Base-by-base conservation (phyloP, 2,888 invertebrate genomes). In the Cephus rjabovi region DNA sequence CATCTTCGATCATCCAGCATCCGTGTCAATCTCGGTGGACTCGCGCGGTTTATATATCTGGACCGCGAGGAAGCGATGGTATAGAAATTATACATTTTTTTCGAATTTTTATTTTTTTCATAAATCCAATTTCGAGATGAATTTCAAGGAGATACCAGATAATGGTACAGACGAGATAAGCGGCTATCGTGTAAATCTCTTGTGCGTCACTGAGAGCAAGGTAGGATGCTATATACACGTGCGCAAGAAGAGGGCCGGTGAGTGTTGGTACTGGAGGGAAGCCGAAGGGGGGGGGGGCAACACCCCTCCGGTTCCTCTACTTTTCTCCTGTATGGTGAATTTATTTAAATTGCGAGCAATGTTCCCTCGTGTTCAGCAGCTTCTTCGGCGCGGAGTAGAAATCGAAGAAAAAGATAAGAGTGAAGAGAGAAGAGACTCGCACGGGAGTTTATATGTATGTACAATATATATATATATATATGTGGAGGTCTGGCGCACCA, bases 321-420 rank as follows among this genome's bases (percentile, higher is more conserved):
- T 68, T 56, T 71, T 76, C 77, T 75, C 35, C 78, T 74, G 77
- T 71, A 77, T 75, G 81, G 82, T 90, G 91, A 90, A 90, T 90
- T 90, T 91, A 91, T 91, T 91, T 89, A 90, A 91, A 90, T 91
- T 90, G 89, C 90, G 87, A 90, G 88, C 90, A 88, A 90, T 91
- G 90, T 91, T 90, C 88, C 87, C 87, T 87, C 89, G 88, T 90
- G 91, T 91, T 90, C 89, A 90, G 90, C 90, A 90, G 90, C 90
- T 90, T 87, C 89, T 87, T 88, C 87, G 83, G 82, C 79, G 77
- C 15, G 75, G 75, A 40, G 56, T 69, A 77, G 40, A 75, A 76
- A 78, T 73, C 40, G 74, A 75, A 78, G 11, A 79, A 79, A 79
- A 37, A 68, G 73, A 80, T 35, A 69, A 69, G 31, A 56, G 73